Conservation (phyloP, 2,888 invertebrate species). For the Ischnura elegans region DNA sequence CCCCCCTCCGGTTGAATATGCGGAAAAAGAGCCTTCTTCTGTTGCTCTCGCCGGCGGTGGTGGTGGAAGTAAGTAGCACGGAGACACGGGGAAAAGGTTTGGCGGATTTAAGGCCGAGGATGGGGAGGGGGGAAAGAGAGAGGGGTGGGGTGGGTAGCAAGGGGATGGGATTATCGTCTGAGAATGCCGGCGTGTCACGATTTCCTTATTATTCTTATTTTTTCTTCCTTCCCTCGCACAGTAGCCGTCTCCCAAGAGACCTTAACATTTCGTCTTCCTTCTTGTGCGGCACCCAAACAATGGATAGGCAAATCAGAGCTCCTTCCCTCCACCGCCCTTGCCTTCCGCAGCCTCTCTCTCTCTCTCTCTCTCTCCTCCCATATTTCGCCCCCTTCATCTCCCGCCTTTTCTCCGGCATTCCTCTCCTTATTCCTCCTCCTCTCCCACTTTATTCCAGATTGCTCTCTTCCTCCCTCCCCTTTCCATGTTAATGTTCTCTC, state of each 20-base stretch:
- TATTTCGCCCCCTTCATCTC: background rate
- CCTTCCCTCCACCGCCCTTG: background rate
- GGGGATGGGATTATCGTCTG: constrained; percentile 45
- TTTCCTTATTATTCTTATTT: constrained; percentile 47
- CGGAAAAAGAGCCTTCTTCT: background rate
- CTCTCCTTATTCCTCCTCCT: background rate
- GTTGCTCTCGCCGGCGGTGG: background rate
- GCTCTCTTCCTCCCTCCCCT: background rate
- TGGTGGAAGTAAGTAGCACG: no score
- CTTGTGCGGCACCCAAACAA: constrained; percentile 62
- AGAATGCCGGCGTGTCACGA: constrained; percentile 65
- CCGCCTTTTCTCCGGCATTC: background rate
- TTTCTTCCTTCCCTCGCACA: background rate
- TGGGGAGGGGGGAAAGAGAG: background rate
- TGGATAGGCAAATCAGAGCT: constrained; percentile 65
- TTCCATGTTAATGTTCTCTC: background rate
- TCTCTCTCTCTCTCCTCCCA: background rate
- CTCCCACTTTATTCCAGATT: no score
- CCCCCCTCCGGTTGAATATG: background rate
- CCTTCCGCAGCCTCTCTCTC: background rate
- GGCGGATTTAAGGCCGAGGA: background rate
- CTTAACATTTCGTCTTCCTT: constrained; percentile 57
- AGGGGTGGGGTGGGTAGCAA: background rate
- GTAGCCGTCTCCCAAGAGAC: background rate
- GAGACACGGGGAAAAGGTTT: background rate